Conservation (phyloP, 2,888 invertebrate genomes). For the Pinctada fucata region DNA sequence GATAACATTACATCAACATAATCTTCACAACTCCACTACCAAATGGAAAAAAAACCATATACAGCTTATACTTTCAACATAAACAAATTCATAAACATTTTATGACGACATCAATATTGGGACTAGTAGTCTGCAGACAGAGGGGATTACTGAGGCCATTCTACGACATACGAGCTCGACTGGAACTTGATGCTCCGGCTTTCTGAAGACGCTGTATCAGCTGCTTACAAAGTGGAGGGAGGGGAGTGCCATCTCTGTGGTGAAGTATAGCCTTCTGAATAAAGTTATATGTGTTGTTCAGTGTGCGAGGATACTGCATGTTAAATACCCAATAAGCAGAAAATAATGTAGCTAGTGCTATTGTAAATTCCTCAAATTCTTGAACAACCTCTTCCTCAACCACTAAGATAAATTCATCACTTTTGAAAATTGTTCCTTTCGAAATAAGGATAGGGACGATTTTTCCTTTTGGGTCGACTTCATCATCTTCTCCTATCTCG, state of each 20-base stretch:
- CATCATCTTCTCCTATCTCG: conserved; percentile 66
- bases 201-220: conserved; percentile 55
- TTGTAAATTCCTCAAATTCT: conserved; percentile 72
- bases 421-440: conserved; percentile 67
- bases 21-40: no score
- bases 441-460: conserved; percentile 72
- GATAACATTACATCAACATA: no score
- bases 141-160: not conserved
- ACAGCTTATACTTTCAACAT: no score
- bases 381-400: conserved; percentile 70
- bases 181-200: conserved; percentile 8
- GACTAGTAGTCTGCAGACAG: no score
- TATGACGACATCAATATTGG: no score
- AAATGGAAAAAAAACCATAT: no score
- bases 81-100: no score
- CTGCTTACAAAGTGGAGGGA: conserved; percentile 61
- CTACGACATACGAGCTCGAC: not conserved
- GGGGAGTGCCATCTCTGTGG: conserved; percentile 59
- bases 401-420: conserved; percentile 70
- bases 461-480: conserved; percentile 68
- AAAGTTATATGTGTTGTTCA: conserved; percentile 69
- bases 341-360: conserved; percentile 69
- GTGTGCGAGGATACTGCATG: conserved; percentile 70
- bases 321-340: conserved; percentile 73
- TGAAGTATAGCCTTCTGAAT: conserved; percentile 68